Percentiles rank a stretch among this genome's conserved stretches.
phyloP scores from a whole-genome alignment of 2,888 invertebrate genomes.

The Agrilus biguttatus region DNA sequence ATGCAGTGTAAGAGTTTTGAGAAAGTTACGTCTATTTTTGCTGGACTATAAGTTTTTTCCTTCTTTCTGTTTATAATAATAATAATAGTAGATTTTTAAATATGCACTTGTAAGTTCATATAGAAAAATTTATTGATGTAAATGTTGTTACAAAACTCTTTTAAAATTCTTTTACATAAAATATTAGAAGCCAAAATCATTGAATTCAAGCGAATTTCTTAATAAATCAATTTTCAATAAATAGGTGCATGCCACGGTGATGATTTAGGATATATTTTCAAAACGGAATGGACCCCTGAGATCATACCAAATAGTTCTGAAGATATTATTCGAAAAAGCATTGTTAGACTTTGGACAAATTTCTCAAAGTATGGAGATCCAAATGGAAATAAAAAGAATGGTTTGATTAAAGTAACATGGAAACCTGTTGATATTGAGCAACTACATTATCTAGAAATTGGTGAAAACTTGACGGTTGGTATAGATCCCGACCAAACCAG shows the following conservation, averaged over 20 bases:
- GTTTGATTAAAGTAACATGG: slow-evolving; percentile 13
- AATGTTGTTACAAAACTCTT: too few species aligned
- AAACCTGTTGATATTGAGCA: slow-evolving; percentile 12
- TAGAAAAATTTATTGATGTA: too few species aligned
- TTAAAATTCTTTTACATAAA: too few species aligned
- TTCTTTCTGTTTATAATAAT: too few species aligned
- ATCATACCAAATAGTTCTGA: slow-evolving; percentile 11
- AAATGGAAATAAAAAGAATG: slow-evolving; percentile 9
- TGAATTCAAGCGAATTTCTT: too few species aligned
- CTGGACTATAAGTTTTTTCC: too few species aligned
- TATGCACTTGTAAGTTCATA: too few species aligned
- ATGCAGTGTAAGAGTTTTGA: too few species aligned
- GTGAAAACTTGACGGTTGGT: slow-evolving; percentile 12
- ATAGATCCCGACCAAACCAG: slow-evolving; percentile 15
- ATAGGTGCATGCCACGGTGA: slow-evolving; percentile 18
- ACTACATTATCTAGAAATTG: slow-evolving; percentile 18
- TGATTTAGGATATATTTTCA: slow-evolving; percentile 20
- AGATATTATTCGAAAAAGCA: slow-evolving; percentile 10
- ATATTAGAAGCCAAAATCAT: too few species aligned
- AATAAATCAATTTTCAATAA: slow-evolving; percentile 1
- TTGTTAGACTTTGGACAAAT: slow-evolving; percentile 17
- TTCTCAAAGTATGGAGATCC: slow-evolving; percentile 19
- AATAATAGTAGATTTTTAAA: too few species aligned
- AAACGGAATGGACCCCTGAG: slow-evolving; percentile 9
- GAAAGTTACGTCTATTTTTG: too few species aligned